Evolutionary conservation across 2,113 vertebrate species (phyloP).

Genomic region (Tringa solitaria): DNA sequence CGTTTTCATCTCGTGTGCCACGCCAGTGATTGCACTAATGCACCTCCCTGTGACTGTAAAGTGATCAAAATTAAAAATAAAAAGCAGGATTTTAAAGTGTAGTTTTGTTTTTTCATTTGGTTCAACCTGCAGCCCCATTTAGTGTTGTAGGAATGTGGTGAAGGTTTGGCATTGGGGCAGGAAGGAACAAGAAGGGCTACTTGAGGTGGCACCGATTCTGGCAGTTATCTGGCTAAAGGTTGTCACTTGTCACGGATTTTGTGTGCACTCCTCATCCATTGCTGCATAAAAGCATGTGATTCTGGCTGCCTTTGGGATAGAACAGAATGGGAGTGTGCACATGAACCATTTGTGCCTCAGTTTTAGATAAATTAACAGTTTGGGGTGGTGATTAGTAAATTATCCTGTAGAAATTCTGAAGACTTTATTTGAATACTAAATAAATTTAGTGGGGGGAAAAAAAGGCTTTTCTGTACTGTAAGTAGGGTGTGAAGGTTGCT

Average conservation of each 20-base stretch:
- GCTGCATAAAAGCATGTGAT: neutral
- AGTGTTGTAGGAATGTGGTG: too few species aligned
- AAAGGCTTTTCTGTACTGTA: neutral
- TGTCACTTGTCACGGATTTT: neutral
- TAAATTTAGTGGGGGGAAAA: neutral
- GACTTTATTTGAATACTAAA: conserved; percentile 3
- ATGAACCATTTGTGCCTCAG: neutral
- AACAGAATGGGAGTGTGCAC: neutral
- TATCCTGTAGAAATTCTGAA: neutral
- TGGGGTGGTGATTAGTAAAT: neutral
- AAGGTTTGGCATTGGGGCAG: neutral
- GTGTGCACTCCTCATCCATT: neutral
- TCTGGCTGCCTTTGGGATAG: neutral
- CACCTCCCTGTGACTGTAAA: neutral
- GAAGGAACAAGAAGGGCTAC: neutral
- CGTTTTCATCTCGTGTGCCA: fast-evolving
- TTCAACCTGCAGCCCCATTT: neutral
- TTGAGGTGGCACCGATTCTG: neutral
- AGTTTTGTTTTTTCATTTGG: neutral
- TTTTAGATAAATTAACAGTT: neutral
- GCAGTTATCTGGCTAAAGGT: neutral
- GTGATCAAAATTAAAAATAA: neutral
- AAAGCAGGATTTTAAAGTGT: neutral
- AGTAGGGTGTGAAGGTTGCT: neutral
- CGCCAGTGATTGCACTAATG: fast-evolving